A percentile compares a stretch with the other conserved stretches of the same genome.
phyloP scores from a whole-genome alignment of 2,113 vertebrate species.

The Hemiscyllium ocellatum region DNA sequence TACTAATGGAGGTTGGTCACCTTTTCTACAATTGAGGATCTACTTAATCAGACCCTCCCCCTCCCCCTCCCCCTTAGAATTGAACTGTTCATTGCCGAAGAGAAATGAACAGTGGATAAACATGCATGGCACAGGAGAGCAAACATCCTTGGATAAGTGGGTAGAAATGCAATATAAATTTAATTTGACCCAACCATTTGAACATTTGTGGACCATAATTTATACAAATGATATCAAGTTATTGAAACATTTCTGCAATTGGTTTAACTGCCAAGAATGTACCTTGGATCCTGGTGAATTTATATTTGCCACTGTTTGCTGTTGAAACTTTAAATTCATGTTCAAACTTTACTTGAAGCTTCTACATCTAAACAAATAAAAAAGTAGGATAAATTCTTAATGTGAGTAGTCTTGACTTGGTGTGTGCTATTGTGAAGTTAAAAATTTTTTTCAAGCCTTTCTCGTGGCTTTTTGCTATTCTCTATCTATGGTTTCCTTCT shows the following conservation, averaged over 20 bases:
- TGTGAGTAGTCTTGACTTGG: not conserved
- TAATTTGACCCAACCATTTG: not conserved
- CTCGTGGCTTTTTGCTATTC: not conserved
- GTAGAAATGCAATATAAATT: not conserved
- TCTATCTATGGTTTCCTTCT: not conserved
- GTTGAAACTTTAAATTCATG: not conserved
- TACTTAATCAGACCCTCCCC: not conserved
- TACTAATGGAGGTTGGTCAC: not conserved
- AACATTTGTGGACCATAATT: not conserved
- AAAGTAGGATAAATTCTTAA: not conserved
- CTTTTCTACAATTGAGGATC: not conserved
- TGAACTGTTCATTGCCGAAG: not conserved
- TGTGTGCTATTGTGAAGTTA: not conserved
- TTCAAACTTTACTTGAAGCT: not conserved
- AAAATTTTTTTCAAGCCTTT: not conserved
- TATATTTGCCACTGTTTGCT: not conserved
- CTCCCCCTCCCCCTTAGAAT: not conserved
- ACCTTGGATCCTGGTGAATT: not conserved
- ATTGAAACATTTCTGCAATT: not conserved
- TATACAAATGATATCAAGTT: not conserved
- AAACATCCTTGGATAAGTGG: not conserved
- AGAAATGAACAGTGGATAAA: not conserved
- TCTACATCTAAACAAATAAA: not conserved
- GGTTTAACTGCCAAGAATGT: not conserved
- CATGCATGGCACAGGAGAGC: not conserved